Base-by-base conservation (phyloP, 2,888 invertebrate species). In the Platypus cylindrus region DNA sequence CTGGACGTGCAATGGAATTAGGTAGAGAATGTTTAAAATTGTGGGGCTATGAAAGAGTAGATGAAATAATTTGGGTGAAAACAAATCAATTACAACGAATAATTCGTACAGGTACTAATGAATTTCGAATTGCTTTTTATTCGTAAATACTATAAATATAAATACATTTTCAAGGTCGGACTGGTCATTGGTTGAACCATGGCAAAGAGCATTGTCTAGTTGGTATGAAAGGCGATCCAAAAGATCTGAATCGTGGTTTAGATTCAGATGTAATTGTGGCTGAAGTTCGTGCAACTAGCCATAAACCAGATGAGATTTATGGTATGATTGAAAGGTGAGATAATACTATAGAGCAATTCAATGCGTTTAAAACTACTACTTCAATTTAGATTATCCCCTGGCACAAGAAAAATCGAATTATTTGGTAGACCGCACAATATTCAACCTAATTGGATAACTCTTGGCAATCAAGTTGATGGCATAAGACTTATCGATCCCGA, bases 231-330 rank as follows among this genome's bases (percentile, higher is more conserved):
- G 95, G 95, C 0, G 84, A 81, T 58, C 91, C 93, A 0, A 77
- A 83, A 33, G 80, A 84, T 54, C 67, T 94, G 29, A 95, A 93
- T 63, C 73, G 90, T 5, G 94, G 95, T 0, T 64, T 97, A 16
- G 97, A 97, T 61, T 93, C 93, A 60, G 95, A 97, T 66, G 95
- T 97, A 26, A 94, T 97, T 42, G 97, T 97, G 0, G 94, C 95
- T 0, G 97, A 97, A 65, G 95, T 97, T 1, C 71, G 97, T 36
- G 97, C 94, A 9, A 97, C 97, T 0, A 90, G 89, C 51, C 95
- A 97, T 61, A 97, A 97, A 55, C 97, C 97, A 0, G 97, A 97
- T 61, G 97, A 97, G 64, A 91, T 97, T 49, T 97, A 97, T 58
- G 97, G 55, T 24, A 93, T 95, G 48, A 95, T 95, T 20, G 43